Base-by-base conservation (phyloP, 1,140 invertebrate species). In the Hypothenemus hampei region DNA sequence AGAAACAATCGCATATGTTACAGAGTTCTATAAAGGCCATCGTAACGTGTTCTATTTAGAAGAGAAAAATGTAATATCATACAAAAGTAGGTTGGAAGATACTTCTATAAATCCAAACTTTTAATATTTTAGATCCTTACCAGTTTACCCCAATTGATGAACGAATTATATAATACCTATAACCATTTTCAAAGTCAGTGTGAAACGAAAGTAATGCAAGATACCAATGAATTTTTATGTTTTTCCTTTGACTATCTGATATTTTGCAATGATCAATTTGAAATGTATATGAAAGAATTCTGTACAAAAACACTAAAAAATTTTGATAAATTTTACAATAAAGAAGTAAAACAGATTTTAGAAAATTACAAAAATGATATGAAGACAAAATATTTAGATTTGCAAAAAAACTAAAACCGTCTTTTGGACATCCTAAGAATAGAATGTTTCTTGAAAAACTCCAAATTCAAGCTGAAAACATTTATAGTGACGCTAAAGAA, bases 391-490 rank as follows among this genome's bases (percentile, higher is more conserved):
- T 52, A 22, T 52, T 10, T 19, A 20, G 18, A 22, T 11, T 56
- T 13, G 33, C 40, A 16, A 47, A 37, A 4, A 50, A 56, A 35
- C 20, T 56, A 22, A 59, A 55, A 23, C 15, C 52, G 6, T 36
- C 46, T 21, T 45, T 56, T 37, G 58, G 58, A 7, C 58, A 60
- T 57, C 58, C 58, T 3, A 51, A 33, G 2, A 56, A 60, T 22
- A 48, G 18, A 20, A 16, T n/a, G 10, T 19, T 60, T 16, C 20
- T 60, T 18, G 47, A 52, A 36, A 41, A 57, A 13, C 18, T 60
- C 6, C 26, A 54, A 26, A 18, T 39, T 11, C 41, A 54, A 39
- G 51, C 43, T 7, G 31, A 54, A 39, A 31, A 26, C 24, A 37
- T 46, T 19, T 6, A 26, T 19, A 45, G 24, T 24, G 40, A 54